Base-by-base conservation (phyloP, 1,140 invertebrate genomes). In the Nebria ingens region DNA sequence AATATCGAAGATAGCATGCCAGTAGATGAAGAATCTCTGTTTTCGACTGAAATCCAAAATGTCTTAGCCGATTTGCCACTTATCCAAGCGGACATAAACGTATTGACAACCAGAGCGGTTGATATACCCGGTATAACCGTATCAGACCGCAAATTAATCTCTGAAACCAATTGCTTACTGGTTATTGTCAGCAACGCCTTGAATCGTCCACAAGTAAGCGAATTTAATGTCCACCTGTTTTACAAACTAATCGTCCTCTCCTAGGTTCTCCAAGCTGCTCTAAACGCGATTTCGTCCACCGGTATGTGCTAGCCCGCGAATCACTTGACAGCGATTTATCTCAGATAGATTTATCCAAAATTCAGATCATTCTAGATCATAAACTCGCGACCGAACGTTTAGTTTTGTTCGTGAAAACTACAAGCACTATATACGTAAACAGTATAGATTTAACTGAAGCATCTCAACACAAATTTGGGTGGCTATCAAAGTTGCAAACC, bases 41-140 rank as follows among this genome's bases (percentile, higher is more conserved):
- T 29, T 6, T 45, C 78, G 1, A 76, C 78, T 12, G 56, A 76
- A 11, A 71, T 88, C 2, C 64, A 71, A 29, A 77, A 79, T 1
- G 65, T 77, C 1, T 67, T 87, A 1, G 76, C 71, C 50, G 79
- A 86, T 59, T 64, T 82, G 19, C 82, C 84, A 6, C 64, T 86
- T 1, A 73, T 83, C n/a, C 78, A 84, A 65, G 71, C 79, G 4
- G 77, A 78, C 53, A 68, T 80, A 0, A 71, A 66, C 45, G 62
- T 81, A 1, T 54, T 78, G 0, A 63, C 70, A 11, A 73, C 75
- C n/a, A 71, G 74, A 54, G 70, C 76, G 6, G 55, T 76, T 2
- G 74, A 72, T 12, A 57, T 84, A 19, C 70, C 73, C 0, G 73
- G 74, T 21, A 71, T 86, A 9, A 74, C 71, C 2, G 66, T 82